A percentile compares a stretch with the other conserved stretches of the same genome.
These are phyloP conservation scores for Struthio camelus DNA, from an alignment of 2,113 vertebrate genomes.

Conservation along the genomic window DNA sequence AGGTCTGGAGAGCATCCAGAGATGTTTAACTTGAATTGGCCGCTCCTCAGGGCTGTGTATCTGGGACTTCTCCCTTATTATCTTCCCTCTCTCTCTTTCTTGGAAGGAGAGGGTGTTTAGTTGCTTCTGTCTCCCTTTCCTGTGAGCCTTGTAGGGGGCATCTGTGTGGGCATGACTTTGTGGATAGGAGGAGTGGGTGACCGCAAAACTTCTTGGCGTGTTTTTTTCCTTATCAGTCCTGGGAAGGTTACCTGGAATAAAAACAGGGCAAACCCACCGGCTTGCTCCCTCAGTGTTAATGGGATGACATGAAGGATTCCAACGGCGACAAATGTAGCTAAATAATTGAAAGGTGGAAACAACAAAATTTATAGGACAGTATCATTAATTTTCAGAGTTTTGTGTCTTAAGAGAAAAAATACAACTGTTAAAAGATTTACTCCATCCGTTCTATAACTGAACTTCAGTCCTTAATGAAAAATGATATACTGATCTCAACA, in stretches of 20 bases:
- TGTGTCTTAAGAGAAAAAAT: background rate
- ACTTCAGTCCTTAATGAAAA: background rate
- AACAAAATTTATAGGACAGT: background rate
- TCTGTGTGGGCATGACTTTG: background rate
- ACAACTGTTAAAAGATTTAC: background rate
- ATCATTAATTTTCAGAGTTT: background rate
- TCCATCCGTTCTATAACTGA: background rate
- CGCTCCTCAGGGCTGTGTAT: background rate
- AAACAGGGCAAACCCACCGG: background rate
- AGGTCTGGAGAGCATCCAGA: background rate
- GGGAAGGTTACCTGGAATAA: background rate
- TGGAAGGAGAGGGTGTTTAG: background rate
- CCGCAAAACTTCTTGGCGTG: background rate
- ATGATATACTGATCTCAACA: background rate
- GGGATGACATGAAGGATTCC: background rate
- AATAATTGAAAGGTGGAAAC: background rate
- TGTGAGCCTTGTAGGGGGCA: rapidly evolving
- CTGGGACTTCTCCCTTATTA: background rate
- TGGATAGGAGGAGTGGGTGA: background rate
- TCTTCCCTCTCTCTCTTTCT: background rate
- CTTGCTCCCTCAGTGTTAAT: background rate
- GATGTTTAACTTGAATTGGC: background rate
- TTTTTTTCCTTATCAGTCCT: background rate
- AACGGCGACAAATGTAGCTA: background rate
- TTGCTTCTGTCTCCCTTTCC: background rate